Evolutionary conservation across 2,888 invertebrate species (phyloP).

Genomic region (Tortricodes alternella): DNA sequence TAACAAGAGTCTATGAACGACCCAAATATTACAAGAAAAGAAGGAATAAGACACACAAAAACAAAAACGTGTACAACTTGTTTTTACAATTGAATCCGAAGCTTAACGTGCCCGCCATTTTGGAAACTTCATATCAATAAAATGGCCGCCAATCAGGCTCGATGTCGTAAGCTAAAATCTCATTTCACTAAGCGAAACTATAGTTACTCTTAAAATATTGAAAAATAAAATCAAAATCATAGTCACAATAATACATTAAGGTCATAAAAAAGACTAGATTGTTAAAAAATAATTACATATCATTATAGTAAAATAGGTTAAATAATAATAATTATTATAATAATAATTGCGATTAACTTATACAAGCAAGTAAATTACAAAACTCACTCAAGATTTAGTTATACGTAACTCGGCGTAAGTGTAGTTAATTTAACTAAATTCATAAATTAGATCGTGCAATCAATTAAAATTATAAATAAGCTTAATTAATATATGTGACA

Average conservation of each 20-base stretch:
- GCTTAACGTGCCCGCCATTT: slow-evolving; percentile 19
- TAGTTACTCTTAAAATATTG: slow-evolving; percentile 38
- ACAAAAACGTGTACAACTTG: slow-evolving; percentile 30
- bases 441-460: slow-evolving; percentile 25
- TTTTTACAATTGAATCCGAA: slow-evolving; percentile 25
- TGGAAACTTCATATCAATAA: slow-evolving; percentile 13
- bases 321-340: no score
- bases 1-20: no score
- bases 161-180: slow-evolving; percentile 38
- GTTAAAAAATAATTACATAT: slow-evolving; percentile 60
- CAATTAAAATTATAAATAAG: slow-evolving; percentile 9
- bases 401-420: slow-evolving; percentile 18
- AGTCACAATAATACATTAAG: slow-evolving; percentile 64
- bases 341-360: slow-evolving; percentile 35
- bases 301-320: slow-evolving; percentile 32
- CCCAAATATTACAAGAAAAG: no score
- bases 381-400: slow-evolving; percentile 20
- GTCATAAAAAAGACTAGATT: slow-evolving; percentile 75
- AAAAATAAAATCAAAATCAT: slow-evolving; percentile 48
- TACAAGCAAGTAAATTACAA: slow-evolving; percentile 32
- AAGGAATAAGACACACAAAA: slow-evolving; percentile 32
- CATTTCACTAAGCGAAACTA: slow-evolving; percentile 39
- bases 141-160: slow-evolving; percentile 22
- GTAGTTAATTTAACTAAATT: slow-evolving; percentile 11
- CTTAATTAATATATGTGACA: slow-evolving; percentile 30